phyloP scores from a whole-genome alignment of 2,797 vertebrate genomes.

The Amazona ochrocephala region DNA sequence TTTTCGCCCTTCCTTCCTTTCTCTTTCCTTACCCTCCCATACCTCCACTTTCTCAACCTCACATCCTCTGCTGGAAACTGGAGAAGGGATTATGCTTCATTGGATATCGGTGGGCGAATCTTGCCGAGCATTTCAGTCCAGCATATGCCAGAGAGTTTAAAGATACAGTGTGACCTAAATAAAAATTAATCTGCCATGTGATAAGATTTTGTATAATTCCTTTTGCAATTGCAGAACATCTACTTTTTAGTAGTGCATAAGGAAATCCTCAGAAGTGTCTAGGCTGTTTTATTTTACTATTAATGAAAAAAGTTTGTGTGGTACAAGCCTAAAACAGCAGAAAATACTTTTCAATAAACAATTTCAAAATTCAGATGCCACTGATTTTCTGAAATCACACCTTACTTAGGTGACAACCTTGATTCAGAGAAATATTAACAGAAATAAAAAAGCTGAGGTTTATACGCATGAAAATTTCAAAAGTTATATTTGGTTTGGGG shows the following conservation, averaged over 20 bases:
- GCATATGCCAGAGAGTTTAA: neutral
- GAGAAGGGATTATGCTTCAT: neutral
- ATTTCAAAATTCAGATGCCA: neutral
- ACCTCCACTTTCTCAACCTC: neutral
- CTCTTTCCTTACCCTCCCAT: neutral
- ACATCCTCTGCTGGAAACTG: neutral
- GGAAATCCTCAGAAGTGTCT: neutral
- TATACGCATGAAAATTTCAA: neutral
- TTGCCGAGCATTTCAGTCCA: rapidly evolving
- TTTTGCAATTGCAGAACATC: neutral
- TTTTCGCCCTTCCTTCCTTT: neutral
- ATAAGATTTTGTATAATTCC: neutral
- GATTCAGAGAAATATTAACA: neutral
- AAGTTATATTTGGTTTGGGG: neutral
- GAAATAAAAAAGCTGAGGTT: neutral
- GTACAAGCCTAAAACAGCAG: neutral
- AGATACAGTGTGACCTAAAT: neutral
- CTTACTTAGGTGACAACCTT: neutral
- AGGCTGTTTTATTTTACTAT: neutral
- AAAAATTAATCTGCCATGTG: neutral
- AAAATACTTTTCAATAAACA: neutral
- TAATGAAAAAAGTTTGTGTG: neutral
- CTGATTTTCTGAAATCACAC: neutral
- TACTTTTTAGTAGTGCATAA: neutral
- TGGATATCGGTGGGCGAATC: neutral